Evolutionary conservation across 2,797 vertebrate species (phyloP), one percentile per base, ranked within the genome.

Genomic region (Peromyscus attwateri): DNA sequence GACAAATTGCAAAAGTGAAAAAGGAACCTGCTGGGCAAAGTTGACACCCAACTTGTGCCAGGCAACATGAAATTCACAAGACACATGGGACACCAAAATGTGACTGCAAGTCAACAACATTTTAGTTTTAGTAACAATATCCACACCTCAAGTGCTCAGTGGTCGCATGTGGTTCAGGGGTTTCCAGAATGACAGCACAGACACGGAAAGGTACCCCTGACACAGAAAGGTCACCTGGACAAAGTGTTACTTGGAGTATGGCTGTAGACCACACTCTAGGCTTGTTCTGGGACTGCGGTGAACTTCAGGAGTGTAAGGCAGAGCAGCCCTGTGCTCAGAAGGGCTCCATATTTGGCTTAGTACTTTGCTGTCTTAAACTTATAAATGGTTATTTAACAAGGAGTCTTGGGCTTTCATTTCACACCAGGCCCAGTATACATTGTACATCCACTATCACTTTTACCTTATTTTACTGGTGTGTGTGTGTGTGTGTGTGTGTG

Each of bases 61-160:
- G 92, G 34, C 40, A 6, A 1, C 6, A 4, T 17, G 55, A 46
- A 31, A 37, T 71, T 46, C 71, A 43, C 0, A 2, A 71, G 94
- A 70, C 29, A 79, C 31, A 12, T 11, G 49, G 64, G 25, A 27
- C 92, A n/a, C 19, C 85, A 37, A 75, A 37, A 80, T 77, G 66
- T 25, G 94, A 92, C 40, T 55, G 68, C 87, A 96, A 83, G 55
- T 60, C 70, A 75, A 37, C 37, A 62, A 73, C 43, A 55, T 37
- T 40, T 84, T 25, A 25, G 40, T 85, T 66, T 91, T 81, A 25
- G 46, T 83, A 43, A 93, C 57, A n/a, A 25, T 46, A 66, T 43
- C 70, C 31, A 75, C 40, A 66, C 87, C 68, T 40, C n/a, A 87
- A 55, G 40, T 8, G 10, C 49, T 80, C 49, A 34, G 14, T 34